phyloP scores from a whole-genome alignment of 2,113 vertebrate genomes.

The Lamprotornis superbus region DNA sequence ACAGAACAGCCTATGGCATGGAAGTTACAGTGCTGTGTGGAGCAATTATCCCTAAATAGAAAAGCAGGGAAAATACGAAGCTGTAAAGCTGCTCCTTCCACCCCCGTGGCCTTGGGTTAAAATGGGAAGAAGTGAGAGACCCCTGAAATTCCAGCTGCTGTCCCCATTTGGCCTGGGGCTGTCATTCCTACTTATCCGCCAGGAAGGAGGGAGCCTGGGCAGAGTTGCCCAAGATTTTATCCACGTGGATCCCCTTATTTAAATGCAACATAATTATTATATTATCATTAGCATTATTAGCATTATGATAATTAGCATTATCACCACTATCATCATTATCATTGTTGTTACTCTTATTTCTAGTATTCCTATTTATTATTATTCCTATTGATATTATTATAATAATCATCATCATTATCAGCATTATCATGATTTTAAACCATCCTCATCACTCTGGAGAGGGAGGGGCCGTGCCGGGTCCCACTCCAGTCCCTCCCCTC shows the following conservation, averaged over 20 bases:
- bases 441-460: neutral
- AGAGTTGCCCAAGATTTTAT: neutral
- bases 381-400: neutral
- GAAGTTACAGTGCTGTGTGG: neutral
- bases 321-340: neutral
- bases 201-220: neutral
- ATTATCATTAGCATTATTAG: neutral
- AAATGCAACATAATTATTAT: neutral
- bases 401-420: neutral
- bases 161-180: neutral
- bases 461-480: neutral
- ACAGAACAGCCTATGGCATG: rapidly evolving
- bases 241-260: rapidly evolving
- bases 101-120: neutral
- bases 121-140: neutral
- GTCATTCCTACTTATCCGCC: rapidly evolving
- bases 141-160: neutral
- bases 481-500: neutral
- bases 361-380: neutral
- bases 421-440: neutral
- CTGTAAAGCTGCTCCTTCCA: neutral
- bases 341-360: neutral
- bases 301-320: neutral
- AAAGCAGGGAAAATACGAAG: rapidly evolving
- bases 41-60: neutral